Percentiles rank a stretch among this genome's conserved stretches.
phyloP scores from a whole-genome alignment of 2,113 vertebrate species.

The Aleadryas rufinucha region DNA sequence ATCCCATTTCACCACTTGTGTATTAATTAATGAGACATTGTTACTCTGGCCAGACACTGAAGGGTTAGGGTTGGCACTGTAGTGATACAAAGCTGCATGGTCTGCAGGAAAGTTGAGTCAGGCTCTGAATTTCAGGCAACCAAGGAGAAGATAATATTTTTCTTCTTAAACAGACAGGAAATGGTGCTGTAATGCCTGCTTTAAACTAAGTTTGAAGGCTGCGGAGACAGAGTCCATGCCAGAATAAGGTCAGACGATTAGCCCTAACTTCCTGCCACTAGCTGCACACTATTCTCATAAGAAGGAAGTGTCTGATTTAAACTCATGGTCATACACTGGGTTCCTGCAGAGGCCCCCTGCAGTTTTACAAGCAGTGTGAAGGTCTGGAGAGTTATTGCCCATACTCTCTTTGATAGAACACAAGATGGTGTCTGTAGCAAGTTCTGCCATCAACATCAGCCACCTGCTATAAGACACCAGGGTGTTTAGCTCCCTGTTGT shows the following conservation, averaged over 20 bases:
- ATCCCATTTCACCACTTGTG: background rate
- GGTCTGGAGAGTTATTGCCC: background rate
- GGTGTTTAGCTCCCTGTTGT: background rate
- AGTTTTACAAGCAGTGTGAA: background rate
- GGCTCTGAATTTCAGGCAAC: background rate
- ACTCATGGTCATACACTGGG: background rate
- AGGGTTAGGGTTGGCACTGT: background rate
- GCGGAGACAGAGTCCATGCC: background rate
- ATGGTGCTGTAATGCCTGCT: background rate
- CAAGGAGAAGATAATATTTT: background rate
- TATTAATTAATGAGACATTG: background rate
- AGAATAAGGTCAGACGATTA: background rate
- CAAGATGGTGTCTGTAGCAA: background rate
- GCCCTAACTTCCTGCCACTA: background rate
- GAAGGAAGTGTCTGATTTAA: background rate
- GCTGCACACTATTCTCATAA: background rate
- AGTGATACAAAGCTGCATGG: background rate
- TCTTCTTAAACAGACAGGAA: background rate
- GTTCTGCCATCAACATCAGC: background rate
- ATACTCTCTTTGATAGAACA: background rate
- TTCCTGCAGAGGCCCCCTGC: background rate
- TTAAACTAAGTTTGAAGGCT: background rate
- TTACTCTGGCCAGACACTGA: background rate
- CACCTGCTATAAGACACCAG: background rate
- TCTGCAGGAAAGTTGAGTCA: background rate